Conservation (phyloP, 2,797 vertebrate genomes). For the Heteromormyrus szaboi region DNA sequence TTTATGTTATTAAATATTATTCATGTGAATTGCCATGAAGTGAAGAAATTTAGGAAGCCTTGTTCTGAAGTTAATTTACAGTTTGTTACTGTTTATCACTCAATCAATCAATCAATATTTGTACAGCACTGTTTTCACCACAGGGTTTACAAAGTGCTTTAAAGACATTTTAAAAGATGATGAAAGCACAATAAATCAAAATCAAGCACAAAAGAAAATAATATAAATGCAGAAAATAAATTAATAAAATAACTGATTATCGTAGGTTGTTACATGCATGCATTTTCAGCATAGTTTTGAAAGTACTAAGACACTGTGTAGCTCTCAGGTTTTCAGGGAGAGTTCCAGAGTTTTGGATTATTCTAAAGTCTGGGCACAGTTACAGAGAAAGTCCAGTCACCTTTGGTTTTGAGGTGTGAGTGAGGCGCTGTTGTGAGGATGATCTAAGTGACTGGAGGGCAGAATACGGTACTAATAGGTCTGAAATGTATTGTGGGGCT, state of each 20-base stretch:
- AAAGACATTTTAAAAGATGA: not conserved
- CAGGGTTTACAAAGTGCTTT: not conserved
- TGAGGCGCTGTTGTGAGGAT: not conserved
- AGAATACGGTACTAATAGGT: not conserved
- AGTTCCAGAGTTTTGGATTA: not conserved
- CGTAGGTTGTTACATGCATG: not conserved
- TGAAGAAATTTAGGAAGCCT: not conserved
- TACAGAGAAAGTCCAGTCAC: not conserved
- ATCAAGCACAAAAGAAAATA: not conserved
- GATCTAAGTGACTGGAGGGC: not conserved
- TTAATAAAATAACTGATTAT: not conserved
- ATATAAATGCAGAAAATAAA: not conserved
- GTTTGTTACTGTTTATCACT: not conserved
- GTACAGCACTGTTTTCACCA: not conserved
- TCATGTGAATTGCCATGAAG: not conserved
- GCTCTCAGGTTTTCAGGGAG: not conserved
- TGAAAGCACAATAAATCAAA: not conserved
- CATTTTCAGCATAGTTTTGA: not conserved
- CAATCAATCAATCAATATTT: not conserved
- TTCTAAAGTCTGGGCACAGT: not conserved
- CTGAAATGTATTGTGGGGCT: not conserved
- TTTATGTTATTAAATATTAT: not conserved
- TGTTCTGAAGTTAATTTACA: not conserved
- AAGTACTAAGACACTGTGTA: not conserved
- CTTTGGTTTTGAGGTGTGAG: not conserved